Base-by-base conservation (phyloP, 1,140 invertebrate species). In the Cyrtorhinus lividipennis region DNA sequence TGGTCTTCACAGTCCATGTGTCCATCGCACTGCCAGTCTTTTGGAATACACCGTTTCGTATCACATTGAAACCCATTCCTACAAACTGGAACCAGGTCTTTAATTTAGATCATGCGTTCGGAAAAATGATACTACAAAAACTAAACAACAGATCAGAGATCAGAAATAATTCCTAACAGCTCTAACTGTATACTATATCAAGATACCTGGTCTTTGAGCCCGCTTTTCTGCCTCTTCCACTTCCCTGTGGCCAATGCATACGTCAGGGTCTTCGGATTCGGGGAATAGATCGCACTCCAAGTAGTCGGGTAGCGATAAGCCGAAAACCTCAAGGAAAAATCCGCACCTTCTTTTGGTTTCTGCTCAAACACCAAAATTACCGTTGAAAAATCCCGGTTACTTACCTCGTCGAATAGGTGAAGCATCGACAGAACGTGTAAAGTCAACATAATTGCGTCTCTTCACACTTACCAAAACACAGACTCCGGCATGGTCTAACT, bases 1-100 rank as follows among this genome's bases (percentile, higher is more conserved):
- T 87, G 84, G 73, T 93, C 90, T 68, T 83, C 83, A 73, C 90
- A 93, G 74, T 94, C 90, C 57, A 90, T 77, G 72, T 90, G 84
- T 0, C 89, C 88, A 74, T 93, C 90, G 75, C 90, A 93, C 58
- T 82, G 80, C 80, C 88, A 89, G 70, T 89, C 86, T 67, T 79
- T 74, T 15, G 88, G 87, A 69, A 94, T 86, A 71, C 90, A 94
- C 53, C 89, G 79, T 64, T 82, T 86, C 64, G 79, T 74, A 72
- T 90, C 87, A 74, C 90, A 93, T 72, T 85, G 82, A 73, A 90
- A 92, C 1, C 87, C 88, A 66, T 78, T 80, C 22, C 74, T 75
- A 71, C 87, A 90, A 57, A 80, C 82, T 83, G 71, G 30, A 38
- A n/a, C n/a, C n/a, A n/a, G n/a, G n/a, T n/a, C n/a, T n/a, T n/a